Conservation (phyloP, 2,113 vertebrate species). For the Chascanopsetta lugubris region DNA sequence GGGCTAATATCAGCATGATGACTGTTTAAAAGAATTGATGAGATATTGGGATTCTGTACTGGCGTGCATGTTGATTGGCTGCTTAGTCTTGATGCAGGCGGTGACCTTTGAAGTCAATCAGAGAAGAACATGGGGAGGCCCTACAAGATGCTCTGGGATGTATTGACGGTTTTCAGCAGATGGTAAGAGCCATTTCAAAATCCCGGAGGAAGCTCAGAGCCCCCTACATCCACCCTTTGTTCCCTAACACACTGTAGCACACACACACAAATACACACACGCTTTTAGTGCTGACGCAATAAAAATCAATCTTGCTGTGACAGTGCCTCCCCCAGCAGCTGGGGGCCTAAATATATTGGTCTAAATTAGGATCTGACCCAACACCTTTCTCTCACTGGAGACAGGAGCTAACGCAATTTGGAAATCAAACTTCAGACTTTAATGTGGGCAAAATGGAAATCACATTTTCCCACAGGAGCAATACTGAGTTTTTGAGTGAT, state of each 20-base stretch:
- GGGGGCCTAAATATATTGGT: slow-evolving; percentile 65
- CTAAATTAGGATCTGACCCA: slow-evolving; percentile 76
- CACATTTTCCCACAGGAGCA: slow-evolving; percentile 29
- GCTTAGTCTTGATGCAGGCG: slow-evolving; percentile 58
- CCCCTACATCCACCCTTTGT: slow-evolving; percentile 54
- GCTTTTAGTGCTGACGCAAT: slow-evolving; percentile 56
- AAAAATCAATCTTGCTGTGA: slow-evolving; percentile 78
- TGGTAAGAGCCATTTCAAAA: slow-evolving; percentile 66
- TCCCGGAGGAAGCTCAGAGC: slow-evolving; percentile 53
- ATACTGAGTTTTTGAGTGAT: slow-evolving; percentile 19
- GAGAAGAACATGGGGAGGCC: slow-evolving; percentile 52
- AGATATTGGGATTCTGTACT: slow-evolving; percentile 60
- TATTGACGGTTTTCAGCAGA: slow-evolving; percentile 74
- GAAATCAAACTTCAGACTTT: slow-evolving; percentile 42
- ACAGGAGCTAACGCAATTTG: slow-evolving; percentile 52
- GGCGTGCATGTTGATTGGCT: slow-evolving; percentile 69
- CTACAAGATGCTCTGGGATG: slow-evolving; percentile 58
- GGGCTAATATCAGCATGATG: slow-evolving; percentile 39
- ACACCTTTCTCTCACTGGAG: slow-evolving; percentile 64
- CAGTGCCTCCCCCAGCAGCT: slow-evolving; percentile 69
- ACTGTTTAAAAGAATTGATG: slow-evolving; percentile 50
- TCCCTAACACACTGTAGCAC: slow-evolving; percentile 43
- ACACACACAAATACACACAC: too few species aligned
- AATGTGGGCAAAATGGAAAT: slow-evolving; percentile 38
- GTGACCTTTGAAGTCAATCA: slow-evolving; percentile 72